Percentiles rank a stretch among this genome's conserved stretches.
These are phyloP conservation scores for Polyploca ridens DNA, from an alignment of 2,888 invertebrate species.

Conservation along the genomic window DNA sequence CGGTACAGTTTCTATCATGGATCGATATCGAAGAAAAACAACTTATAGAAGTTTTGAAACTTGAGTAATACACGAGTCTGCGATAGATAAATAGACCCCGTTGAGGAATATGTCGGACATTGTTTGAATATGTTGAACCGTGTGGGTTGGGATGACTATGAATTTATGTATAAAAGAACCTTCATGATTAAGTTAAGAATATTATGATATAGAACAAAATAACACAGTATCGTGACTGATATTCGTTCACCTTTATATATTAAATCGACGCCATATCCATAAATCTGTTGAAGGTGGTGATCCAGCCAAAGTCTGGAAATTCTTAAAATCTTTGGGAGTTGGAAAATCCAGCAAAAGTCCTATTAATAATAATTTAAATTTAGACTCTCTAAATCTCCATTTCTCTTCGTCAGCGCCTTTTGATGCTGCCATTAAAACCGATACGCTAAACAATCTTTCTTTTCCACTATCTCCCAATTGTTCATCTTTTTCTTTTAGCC, in stretches of 20 bases:
- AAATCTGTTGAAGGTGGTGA: too few species aligned
- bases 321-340: too few species aligned
- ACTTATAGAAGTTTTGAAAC: not conserved
- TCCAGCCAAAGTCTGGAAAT: too few species aligned
- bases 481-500: too few species aligned
- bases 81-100: not conserved
- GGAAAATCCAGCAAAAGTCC: too few species aligned
- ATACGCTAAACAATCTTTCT: too few species aligned
- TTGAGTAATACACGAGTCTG: not conserved
- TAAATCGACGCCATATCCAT: too few species aligned
- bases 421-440: too few species aligned
- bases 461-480: too few species aligned
- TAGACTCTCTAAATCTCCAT: too few species aligned
- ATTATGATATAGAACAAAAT: not conserved
- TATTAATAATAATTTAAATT: too few species aligned
- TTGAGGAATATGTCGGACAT: not conserved
- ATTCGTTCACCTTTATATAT: not conserved
- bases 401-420: too few species aligned
- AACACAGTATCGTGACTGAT: not conserved
- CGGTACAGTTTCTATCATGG: not conserved
- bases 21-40: not conserved
- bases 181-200: not conserved
- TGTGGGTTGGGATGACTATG: not conserved
- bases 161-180: constrained; percentile 6
- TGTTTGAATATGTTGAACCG: not conserved